phyloP scores from a whole-genome alignment of 2,113 vertebrate genomes.

The Coryphaenoides rupestris region DNA sequence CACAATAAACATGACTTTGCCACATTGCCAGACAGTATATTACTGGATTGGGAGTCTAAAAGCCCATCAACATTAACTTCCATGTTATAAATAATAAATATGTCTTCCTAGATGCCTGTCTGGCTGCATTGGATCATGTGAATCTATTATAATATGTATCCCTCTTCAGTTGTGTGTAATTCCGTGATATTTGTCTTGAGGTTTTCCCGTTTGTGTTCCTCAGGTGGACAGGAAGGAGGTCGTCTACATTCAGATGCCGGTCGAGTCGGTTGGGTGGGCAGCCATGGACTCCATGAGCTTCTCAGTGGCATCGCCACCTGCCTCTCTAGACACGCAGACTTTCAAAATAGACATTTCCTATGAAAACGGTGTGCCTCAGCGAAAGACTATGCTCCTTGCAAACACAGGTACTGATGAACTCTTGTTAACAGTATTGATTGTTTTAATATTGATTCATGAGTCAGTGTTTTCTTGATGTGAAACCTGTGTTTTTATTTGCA shows the following conservation, averaged over 20 bases:
- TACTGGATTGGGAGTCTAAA: no score
- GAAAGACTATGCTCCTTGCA: slow-evolving; percentile 74
- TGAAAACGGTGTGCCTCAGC: slow-evolving; percentile 72
- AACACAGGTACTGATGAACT: slow-evolving; percentile 79
- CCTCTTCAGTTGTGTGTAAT: slow-evolving; percentile 1
- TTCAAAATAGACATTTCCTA: slow-evolving; percentile 85
- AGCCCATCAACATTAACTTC: slow-evolving; percentile 27
- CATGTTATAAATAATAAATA: slow-evolving; percentile 40
- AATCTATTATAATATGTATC: slow-evolving; percentile 25
- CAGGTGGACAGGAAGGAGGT: slow-evolving; percentile 81
- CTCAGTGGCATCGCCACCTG: slow-evolving; percentile 75
- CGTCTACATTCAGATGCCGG: slow-evolving; percentile 73
- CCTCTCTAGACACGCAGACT: slow-evolving; percentile 71
- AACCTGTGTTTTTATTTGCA: neutral
- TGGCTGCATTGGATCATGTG: slow-evolving; percentile 25
- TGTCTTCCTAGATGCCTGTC: slow-evolving; percentile 15
- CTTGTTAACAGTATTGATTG: neutral
- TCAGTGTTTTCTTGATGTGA: neutral
- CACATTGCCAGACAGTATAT: no score
- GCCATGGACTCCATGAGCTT: slow-evolving; percentile 81
- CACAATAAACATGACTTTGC: no score
- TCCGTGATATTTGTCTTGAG: slow-evolving; percentile 3
- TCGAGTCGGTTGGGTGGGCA: slow-evolving; percentile 72
- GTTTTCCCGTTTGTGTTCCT: slow-evolving; percentile 27
- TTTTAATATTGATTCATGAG: neutral